A percentile compares a stretch with the other conserved stretches of the same genome.
Conservation (phyloP, 2,113 vertebrate species). For the Calyptomena viridis region DNA sequence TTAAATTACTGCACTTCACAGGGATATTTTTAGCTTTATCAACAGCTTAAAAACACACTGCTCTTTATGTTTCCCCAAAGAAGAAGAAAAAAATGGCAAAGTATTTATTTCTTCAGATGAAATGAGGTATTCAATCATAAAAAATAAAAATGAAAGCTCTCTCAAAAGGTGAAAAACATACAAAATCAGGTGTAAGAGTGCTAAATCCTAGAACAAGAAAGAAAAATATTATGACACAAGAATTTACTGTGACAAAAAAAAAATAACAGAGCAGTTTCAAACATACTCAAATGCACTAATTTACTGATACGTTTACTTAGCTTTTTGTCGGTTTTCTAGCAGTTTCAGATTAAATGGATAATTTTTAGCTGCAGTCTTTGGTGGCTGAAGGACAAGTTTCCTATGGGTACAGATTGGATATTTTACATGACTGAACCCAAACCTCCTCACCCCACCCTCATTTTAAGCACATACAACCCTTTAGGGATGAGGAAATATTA, state of each 20-base stretch:
- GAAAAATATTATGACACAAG: background rate
- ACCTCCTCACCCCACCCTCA: background rate
- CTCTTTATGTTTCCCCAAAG: background rate
- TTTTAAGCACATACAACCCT: constrained; percentile 6
- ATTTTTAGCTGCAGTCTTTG: background rate
- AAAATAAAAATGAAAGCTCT: background rate
- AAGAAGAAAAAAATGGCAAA: background rate
- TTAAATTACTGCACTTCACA: background rate
- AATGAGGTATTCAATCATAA: background rate
- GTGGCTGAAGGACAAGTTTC: background rate
- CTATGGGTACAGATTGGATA: background rate
- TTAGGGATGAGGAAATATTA: background rate
- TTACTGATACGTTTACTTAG: background rate
- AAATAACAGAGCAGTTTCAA: background rate
- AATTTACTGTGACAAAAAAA: background rate
- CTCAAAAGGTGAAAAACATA: background rate
- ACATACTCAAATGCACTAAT: background rate
- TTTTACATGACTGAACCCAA: background rate
- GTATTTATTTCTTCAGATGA: background rate
- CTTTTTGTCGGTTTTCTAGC: background rate
- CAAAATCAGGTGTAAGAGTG: background rate
- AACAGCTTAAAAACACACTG: background rate
- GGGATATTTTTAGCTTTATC: background rate
- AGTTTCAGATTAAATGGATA: background rate
- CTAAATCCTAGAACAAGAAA: background rate